These are phyloP conservation scores for Styela plicata DNA, from an alignment of 23 tunicate species.

Conservation along the genomic window DNA sequence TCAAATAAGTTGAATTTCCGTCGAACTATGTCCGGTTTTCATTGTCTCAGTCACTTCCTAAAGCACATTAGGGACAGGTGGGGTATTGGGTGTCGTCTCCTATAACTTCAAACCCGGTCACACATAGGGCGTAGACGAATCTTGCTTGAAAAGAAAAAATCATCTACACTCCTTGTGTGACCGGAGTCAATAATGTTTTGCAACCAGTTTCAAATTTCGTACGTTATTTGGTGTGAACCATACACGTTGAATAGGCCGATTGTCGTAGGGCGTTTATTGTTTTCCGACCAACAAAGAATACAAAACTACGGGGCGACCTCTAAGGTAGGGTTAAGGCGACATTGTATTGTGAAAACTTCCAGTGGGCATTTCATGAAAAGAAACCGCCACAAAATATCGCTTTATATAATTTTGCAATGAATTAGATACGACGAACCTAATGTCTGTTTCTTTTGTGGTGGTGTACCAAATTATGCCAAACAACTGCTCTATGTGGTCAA, in stretches of 20 bases:
- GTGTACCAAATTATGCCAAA: not conserved
- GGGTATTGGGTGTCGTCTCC: not conserved
- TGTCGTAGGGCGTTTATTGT: not conserved
- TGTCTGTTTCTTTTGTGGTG: not conserved
- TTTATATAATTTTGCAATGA: too few relatives aligned
- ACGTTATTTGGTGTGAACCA: not conserved
- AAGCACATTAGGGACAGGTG: not conserved
- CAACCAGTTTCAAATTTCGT: not conserved
- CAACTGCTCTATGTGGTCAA: not conserved
- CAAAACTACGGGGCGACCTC: not conserved
- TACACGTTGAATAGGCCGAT: not conserved
- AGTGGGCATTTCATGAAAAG: not conserved
- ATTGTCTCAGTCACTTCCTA: not conserved
- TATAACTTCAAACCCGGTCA: not conserved
- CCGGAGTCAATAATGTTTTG: not conserved
- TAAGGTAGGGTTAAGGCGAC: not conserved
- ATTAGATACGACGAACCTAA: not conserved
- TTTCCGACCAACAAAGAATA: not conserved
- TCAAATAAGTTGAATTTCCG: not conserved
- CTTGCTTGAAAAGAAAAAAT: not conserved
- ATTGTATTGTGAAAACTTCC: not conserved
- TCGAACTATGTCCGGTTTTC: not conserved
- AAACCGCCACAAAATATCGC: not conserved
- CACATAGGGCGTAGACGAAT: not conserved
- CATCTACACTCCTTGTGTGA: not conserved